A percentile compares a stretch with the other conserved stretches of the same genome.
Conservation (phyloP, 2,797 vertebrate genomes). For the Caiman crocodilus region DNA sequence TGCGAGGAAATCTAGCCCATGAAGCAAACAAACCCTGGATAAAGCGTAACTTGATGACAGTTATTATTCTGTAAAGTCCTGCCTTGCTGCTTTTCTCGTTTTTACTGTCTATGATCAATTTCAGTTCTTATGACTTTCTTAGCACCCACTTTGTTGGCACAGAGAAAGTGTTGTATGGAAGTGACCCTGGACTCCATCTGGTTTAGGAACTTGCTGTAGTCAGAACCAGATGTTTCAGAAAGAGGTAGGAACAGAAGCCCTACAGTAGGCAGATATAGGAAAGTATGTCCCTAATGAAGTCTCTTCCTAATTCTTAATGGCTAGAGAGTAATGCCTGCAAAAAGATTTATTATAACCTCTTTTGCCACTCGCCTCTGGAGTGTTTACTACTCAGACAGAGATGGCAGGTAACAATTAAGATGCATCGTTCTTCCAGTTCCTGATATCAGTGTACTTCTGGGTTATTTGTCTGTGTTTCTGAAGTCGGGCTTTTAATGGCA, state of each 20-base stretch:
- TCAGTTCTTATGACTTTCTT: neutral
- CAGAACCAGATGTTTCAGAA: fast-evolving
- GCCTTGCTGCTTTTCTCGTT: fast-evolving
- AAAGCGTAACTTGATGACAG: neutral
- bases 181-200: neutral
- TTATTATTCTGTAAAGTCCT: neutral
- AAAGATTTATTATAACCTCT: too few species aligned
- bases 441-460: conserved; percentile 16
- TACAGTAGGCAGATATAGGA: neutral
- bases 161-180: neutral
- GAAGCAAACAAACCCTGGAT: fast-evolving
- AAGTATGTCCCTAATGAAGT: neutral
- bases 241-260: neutral
- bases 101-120: fast-evolving
- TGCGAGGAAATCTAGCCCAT: neutral
- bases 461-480: conserved; percentile 6
- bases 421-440: neutral
- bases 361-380: neutral
- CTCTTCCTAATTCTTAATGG: neutral
- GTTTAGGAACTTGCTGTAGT: neutral
- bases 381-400: neutral
- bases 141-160: neutral
- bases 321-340: neutral
- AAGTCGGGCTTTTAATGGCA: conserved; percentile 8
- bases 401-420: neutral